Evolutionary conservation across 2,888 invertebrate genomes (phyloP), one percentile per base, ranked within the genome.

Genomic region (Cheilosia soror): DNA sequence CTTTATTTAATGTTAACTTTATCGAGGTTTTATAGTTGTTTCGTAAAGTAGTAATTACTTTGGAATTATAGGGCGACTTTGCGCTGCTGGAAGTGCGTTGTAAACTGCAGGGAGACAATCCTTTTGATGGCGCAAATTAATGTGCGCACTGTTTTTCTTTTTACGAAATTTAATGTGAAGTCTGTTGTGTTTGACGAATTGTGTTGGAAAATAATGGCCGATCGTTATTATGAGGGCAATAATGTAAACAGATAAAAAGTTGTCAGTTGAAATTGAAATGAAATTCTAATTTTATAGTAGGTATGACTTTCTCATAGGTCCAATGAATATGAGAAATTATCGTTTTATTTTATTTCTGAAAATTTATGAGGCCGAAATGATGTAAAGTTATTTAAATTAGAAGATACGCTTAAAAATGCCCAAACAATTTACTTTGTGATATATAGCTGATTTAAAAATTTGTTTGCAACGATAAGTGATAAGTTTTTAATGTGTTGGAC

Each of bases 21-120:
- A 40, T 69, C 63, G 75, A 55, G 69, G 42, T 75, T 75, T 81
- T 75, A 81, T 81, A 63, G 44, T 37, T 37, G 9, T 63, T 63
- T 63, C 81, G 62, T 81, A 81, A 81, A 81, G 62, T 27, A 49
- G 68, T 81, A 75, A 81, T 81, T 81, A 75, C 49, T 75, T 58
- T 81, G 49, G 53, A 69, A 44, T 63, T n/a, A 15, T 47, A 20
- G 29, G n/a, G 33, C 44, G 68, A 15, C 25, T 31, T 58, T n/a
- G 11, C 60, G 27, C 47, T 25, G 7, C 55, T 27, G 44, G 15
- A 58, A 37, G 58, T n/a, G 33, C 15, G 37, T 49, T 40, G 25
- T 49, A 60, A 49, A 71, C 44, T 60, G 60, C 58, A 71, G 15
- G 60, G 49, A 49, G 57, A 71, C 51, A 51, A 42, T 60, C n/a